These are phyloP conservation scores for Achlya flavicornis DNA, from an alignment of 2,888 invertebrate species.

Conservation along the genomic window DNA sequence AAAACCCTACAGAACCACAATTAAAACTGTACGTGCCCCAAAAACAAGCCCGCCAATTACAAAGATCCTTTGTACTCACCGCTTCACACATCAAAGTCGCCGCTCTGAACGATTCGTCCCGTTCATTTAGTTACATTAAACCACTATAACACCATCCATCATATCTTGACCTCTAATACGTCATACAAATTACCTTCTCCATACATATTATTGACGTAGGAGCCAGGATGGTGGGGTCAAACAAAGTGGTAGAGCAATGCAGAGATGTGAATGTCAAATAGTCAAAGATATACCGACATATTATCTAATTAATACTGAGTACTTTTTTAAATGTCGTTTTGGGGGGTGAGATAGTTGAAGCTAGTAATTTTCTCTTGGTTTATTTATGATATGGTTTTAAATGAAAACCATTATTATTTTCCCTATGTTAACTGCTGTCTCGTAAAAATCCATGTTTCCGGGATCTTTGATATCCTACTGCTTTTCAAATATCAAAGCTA, in stretches of 20 bases:
- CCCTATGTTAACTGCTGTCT: too few species aligned
- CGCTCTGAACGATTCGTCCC: conserved; percentile 79
- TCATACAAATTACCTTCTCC: not conserved
- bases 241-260: conserved; percentile 26
- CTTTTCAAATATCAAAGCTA: too few species aligned
- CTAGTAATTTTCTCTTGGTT: not conserved
- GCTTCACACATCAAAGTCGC: conserved; percentile 68
- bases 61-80: conserved; percentile 62
- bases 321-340: not conserved
- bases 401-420: too few species aligned
- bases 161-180: conserved; percentile 36
- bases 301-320: conserved; percentile 49
- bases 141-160: conserved; percentile 48
- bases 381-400: not conserved
- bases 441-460: too few species aligned
- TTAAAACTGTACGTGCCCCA: conserved; percentile 39
- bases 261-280: conserved; percentile 48
- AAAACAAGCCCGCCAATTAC: conserved; percentile 60
- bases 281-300: conserved; percentile 54
- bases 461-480: too few species aligned
- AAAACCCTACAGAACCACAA: conserved; percentile 36
- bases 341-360: not conserved
- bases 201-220: not conserved
- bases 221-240: conserved; percentile 16
- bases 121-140: conserved; percentile 71